These are phyloP conservation scores for Pelochelys cantorii DNA, from an alignment of 2,797 vertebrate genomes.

Conservation along the genomic window DNA sequence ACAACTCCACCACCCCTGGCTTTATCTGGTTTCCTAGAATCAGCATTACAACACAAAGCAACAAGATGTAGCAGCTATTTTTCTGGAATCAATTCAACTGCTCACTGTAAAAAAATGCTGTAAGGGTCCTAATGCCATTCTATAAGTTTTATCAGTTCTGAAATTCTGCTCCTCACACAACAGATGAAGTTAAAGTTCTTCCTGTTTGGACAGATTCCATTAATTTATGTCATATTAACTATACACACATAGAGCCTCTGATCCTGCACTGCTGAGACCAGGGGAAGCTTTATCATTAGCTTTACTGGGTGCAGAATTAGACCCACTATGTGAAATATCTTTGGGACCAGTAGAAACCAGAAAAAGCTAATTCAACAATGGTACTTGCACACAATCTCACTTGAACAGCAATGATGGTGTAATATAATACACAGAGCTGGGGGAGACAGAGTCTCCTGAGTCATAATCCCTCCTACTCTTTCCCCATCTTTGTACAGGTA, in stretches of 20 bases:
- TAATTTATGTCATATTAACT: neutral
- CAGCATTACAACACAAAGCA: conserved; percentile 6
- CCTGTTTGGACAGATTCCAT: neutral
- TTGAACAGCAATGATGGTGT: neutral
- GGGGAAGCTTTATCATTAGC: neutral
- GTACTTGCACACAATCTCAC: neutral
- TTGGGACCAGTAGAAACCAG: neutral
- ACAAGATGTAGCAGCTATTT: neutral
- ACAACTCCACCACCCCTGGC: too few relatives aligned
- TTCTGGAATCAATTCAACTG: neutral
- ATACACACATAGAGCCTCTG: neutral
- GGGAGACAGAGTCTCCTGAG: neutral
- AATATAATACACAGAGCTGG: neutral
- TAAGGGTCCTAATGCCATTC: neutral
- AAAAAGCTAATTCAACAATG: neutral
- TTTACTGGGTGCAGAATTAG: neutral
- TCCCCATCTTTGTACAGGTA: neutral
- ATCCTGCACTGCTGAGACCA: neutral
- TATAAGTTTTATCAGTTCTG: neutral
- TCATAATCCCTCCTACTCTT: conserved; percentile 6
- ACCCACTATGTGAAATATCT: neutral
- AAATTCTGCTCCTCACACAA: neutral
- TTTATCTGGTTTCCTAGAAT: neutral
- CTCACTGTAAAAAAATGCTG: neutral
- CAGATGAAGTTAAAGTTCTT: neutral